Percentiles rank a stretch among this genome's conserved stretches.
Evolutionary conservation across 1,140 invertebrate genomes (phyloP).

Genomic region (Orchesella cincta): DNA sequence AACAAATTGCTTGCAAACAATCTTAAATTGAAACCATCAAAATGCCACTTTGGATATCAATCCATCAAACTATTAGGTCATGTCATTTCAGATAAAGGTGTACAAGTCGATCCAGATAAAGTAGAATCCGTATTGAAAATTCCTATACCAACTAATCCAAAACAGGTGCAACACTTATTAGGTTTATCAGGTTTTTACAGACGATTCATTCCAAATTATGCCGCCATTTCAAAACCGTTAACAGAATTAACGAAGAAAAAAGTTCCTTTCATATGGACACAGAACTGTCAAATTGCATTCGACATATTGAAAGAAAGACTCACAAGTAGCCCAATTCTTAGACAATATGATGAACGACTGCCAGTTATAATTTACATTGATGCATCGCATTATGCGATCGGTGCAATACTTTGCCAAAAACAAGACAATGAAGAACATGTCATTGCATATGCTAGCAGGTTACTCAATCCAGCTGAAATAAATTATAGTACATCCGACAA

Average conservation of each 20-base stretch:
- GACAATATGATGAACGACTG: slow-evolving; percentile 51
- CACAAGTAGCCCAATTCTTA: slow-evolving; percentile 38
- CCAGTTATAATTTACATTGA: slow-evolving; percentile 52
- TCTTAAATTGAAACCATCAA: too few species aligned
- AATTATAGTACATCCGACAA: too few species aligned
- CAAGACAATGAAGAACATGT: too few species aligned
- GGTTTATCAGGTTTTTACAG: slow-evolving; percentile 58
- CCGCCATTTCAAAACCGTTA: slow-evolving; percentile 51
- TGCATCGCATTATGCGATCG: slow-evolving; percentile 51
- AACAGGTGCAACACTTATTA: slow-evolving; percentile 53
- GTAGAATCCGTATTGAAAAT: neutral
- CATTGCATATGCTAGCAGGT: too few species aligned
- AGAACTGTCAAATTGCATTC: slow-evolving; percentile 48
- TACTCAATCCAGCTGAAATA: too few species aligned
- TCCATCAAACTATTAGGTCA: too few species aligned
- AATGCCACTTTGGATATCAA: too few species aligned
- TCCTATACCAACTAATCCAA: neutral
- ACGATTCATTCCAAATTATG: slow-evolving; percentile 54
- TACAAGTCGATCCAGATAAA: slow-evolving; percentile 47
- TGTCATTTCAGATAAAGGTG: too few species aligned
- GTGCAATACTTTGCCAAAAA: slow-evolving; percentile 52
- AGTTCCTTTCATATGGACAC: slow-evolving; percentile 17
- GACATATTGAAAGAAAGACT: slow-evolving; percentile 46
- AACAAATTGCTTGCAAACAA: too few species aligned
- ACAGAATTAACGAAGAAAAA: slow-evolving; percentile 31